These are phyloP conservation scores for Caloenas nicobarica DNA, from an alignment of 2,113 vertebrate genomes.

Conservation along the genomic window DNA sequence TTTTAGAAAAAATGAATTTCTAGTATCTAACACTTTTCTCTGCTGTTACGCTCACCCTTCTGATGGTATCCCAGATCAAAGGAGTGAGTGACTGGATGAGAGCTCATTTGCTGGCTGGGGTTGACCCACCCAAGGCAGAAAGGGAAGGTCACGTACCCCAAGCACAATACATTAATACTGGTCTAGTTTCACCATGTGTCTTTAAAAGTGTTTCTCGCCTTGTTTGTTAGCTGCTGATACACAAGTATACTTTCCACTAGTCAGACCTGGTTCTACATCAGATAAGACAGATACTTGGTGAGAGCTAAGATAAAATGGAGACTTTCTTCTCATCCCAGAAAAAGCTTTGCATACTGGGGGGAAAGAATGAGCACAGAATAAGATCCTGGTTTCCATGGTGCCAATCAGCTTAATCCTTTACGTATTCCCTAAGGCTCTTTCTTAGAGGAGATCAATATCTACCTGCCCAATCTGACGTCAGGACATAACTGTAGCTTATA, in stretches of 20 bases:
- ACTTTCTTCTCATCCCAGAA: neutral
- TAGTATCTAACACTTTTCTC: neutral
- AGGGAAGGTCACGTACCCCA: neutral
- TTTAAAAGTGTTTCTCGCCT: neutral
- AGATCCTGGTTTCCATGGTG: neutral
- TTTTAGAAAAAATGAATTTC: neutral
- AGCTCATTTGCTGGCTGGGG: neutral
- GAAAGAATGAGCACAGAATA: neutral
- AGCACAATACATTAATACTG: neutral
- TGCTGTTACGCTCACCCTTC: neutral
- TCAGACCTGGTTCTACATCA: neutral
- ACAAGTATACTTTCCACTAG: neutral
- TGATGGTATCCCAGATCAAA: neutral
- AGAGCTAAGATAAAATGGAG: neutral
- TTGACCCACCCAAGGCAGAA: neutral
- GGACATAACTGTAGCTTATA: neutral
- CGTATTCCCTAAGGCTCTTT: neutral
- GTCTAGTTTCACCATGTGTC: neutral
- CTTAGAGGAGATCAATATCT: neutral
- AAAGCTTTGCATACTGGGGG: neutral
- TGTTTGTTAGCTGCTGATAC: neutral
- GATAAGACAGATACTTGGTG: neutral
- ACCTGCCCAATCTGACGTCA: neutral
- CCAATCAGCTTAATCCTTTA: neutral
- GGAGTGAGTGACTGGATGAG: neutral